phyloP scores from a whole-genome alignment of 2,797 vertebrate genomes.

The Psittacula echo region DNA sequence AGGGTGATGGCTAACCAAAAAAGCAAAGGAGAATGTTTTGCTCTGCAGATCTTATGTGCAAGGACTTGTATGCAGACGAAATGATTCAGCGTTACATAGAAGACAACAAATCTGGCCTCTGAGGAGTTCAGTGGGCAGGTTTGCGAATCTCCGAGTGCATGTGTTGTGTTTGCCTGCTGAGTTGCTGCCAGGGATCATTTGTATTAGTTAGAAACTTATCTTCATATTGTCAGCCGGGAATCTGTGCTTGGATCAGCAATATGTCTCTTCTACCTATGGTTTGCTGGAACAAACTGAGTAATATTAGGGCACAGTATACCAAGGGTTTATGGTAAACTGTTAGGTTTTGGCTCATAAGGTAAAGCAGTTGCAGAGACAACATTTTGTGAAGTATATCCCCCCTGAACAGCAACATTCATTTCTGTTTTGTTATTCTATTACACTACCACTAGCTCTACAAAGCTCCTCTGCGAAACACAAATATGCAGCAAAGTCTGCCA shows the following conservation, averaged over 20 bases:
- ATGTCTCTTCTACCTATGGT: background rate
- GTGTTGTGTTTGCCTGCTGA: background rate
- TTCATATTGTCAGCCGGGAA: conserved; percentile 46
- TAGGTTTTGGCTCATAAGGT: background rate
- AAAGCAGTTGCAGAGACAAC: background rate
- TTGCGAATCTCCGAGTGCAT: background rate
- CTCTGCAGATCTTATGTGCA: background rate
- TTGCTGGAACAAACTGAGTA: conserved; percentile 54
- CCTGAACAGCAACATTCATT: background rate
- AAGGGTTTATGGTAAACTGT: background rate
- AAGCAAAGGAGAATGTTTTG: background rate
- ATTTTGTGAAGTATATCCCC: background rate
- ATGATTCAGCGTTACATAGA: background rate
- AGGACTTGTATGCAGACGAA: background rate
- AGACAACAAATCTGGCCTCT: background rate
- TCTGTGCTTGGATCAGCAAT: conserved; percentile 31
- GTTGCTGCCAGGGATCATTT: conserved; percentile 31
- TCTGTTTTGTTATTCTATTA: background rate
- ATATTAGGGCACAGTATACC: background rate
- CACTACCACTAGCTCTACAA: background rate
- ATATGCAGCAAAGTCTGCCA: background rate
- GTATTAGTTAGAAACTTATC: conserved; percentile 54
- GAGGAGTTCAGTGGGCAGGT: background rate
- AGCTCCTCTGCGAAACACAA: background rate
- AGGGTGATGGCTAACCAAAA: background rate